Base-by-base conservation (phyloP, 1,140 invertebrate species). In the Plutomurus gul region DNA sequence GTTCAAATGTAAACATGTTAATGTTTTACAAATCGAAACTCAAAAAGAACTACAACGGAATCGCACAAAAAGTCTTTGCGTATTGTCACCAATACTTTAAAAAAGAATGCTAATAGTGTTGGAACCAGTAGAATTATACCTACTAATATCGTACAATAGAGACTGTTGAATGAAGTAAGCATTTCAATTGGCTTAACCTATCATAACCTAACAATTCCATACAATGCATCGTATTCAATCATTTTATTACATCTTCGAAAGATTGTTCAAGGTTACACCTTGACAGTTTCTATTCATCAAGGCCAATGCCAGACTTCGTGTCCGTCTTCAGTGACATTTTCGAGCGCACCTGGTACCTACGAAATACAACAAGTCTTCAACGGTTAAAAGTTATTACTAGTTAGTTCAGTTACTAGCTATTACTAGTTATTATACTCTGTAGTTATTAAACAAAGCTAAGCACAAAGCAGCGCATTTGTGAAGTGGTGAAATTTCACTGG, bases 331-430 rank as follows among this genome's bases (percentile, higher is more conserved):
- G 33, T 8, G 39, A 30, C 37, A 77, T 37, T 60, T 71, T 77
- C 39, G 76, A 77, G 16, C 76, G 36, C 4, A 77, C 76, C 71
- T 77, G 51, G 25, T 77, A 77, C 10, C 76, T 77, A 25, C 8
- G 16, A 77, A 20, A 47, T 47, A 71, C n/a, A 70, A 71, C 20
- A 33, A 13, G 40, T 1, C 13, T 22, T 71, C n/a, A 8, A 13
- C 2, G n/a, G n/a, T 43, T 13, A 43, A 13, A 10, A 43, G 39
- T 13, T 43, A n/a, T 3, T 13, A 43, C 7, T 3, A 2, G 2
- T 43, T n/a, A 3, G 39, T n/a, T 2, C 11, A 43, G 11, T 4
- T 43, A 3, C 39, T 13, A 13, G 39, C 39, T 13, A 43, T 3
- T 13, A 43, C 39, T 13, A 43, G 39, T 4, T 43, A 16, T 47